Evolutionary conservation across 1,140 invertebrate genomes (phyloP), one percentile per base, ranked within the genome.

Genomic region (Harlomillsia oculata): DNA sequence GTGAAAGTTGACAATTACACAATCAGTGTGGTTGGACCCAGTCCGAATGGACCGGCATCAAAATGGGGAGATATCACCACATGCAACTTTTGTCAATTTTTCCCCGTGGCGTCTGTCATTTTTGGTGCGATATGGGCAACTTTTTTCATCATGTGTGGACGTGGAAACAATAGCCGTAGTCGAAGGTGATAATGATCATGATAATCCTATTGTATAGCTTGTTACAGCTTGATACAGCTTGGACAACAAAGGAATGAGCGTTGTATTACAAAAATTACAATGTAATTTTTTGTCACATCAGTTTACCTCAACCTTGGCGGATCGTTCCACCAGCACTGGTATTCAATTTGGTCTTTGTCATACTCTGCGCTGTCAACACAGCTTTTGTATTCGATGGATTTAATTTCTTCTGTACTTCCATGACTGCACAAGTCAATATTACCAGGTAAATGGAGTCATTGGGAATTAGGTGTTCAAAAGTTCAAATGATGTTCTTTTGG

Each of bases 281-380:
- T 5, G n/a, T 48, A 49, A 9, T 49, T n/a, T 45, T 9, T 6
- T 18, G 13, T n/a, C 13, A 30, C 21, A 26, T 20, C 20, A 65
- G 63, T 20, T 37, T 60, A 13, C 60, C 63, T n/a, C 63, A 65
- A 37, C 56, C 63, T 14, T 65, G 63, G 63, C 32, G 63, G 52
- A 65, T 65, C n/a, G 60, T 65, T 5, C 60, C 60, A 51, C 63
- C 60, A 21, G 63, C 63, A 9, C 49, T 65, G 40, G n/a, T 65
- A n/a, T 62, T 65, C 44, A 65, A 52, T 36, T 51, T 65, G 8
- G 45, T 65, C n/a, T 65, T 65, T 20, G 23, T 65, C 6, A 41
- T 65, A 4, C 28, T 62, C 0, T 56, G 56, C 16, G 49, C 53
- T 40, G 57, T 62, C 18, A 65, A 45, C 26, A 57, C 60, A 9